Conservation (phyloP, 2,797 vertebrate species). For the Adrianichthys oophorus region DNA sequence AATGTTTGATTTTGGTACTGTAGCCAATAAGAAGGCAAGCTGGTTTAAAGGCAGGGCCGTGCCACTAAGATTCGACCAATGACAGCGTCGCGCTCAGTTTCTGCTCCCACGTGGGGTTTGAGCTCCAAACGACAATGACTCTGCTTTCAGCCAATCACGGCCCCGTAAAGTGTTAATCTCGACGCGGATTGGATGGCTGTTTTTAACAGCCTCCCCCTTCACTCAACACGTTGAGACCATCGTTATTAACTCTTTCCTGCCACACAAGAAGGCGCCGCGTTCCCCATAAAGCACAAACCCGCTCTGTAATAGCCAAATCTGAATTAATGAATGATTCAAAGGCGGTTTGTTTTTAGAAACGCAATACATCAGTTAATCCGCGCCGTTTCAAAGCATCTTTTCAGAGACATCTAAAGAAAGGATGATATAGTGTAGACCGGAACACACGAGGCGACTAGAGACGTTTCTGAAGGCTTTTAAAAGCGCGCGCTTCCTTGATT, state of each 20-base stretch:
- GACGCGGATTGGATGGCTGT: conserved; percentile 71
- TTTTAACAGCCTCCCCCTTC: conserved; percentile 64
- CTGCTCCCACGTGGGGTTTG: conserved; percentile 76
- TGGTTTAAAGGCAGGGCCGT: conserved; percentile 29
- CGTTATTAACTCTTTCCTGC: conserved; percentile 79
- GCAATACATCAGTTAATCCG: conserved; percentile 68
- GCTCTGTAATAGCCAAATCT: conserved; percentile 67
- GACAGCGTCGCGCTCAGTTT: conserved; percentile 2
- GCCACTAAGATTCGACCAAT: conserved; percentile 44
- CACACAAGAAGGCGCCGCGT: conserved; percentile 53
- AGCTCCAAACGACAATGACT: conserved; percentile 54
- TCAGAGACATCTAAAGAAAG: conserved; percentile 60
- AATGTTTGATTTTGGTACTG: no score
- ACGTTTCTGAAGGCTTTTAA: conserved; percentile 43
- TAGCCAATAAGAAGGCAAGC: conserved; percentile 48
- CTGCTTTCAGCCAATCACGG: conserved; percentile 66
- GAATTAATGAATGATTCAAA: conserved; percentile 75
- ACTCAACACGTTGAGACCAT: conserved; percentile 73
- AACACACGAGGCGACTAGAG: conserved; percentile 46
- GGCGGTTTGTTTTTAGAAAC: conserved; percentile 73
- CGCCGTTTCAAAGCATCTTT: conserved; percentile 61
- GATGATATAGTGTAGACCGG: conserved; percentile 29
- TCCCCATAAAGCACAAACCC: conserved; percentile 61
- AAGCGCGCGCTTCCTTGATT: conserved; percentile 40
- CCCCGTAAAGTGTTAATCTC: conserved; percentile 74